These are phyloP conservation scores for Proteles cristata DNA, from an alignment of 2,113 vertebrate species.

Conservation along the genomic window DNA sequence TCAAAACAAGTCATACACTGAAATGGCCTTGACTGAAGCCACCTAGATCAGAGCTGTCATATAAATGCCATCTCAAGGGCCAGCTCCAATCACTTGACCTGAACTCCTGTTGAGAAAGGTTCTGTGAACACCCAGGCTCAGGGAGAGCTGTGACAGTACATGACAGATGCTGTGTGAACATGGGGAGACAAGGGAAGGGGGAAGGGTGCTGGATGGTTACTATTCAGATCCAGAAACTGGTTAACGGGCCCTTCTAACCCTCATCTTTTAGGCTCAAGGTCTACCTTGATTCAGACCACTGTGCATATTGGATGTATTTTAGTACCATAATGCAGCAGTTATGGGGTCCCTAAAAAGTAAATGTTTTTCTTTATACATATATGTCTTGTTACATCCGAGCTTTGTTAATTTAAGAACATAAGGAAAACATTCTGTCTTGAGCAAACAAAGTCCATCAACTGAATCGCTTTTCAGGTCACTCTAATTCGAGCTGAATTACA, in stretches of 20 bases:
- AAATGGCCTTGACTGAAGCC: not conserved
- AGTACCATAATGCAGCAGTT: not conserved
- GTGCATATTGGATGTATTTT: not conserved
- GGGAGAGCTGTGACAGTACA: not conserved
- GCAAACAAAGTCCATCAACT: not conserved
- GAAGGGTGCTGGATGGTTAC: rapidly evolving
- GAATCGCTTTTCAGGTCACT: not conserved
- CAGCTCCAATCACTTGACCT: not conserved
- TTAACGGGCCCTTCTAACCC: not conserved
- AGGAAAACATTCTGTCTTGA: not conserved
- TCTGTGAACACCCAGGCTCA: not conserved
- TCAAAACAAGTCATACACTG: rapidly evolving
- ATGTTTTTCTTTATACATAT: not conserved
- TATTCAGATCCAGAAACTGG: not conserved
- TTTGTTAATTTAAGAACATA: slow-evolving; percentile 13
- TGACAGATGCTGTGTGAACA: not conserved
- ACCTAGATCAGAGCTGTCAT: not conserved
- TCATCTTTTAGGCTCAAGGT: not conserved
- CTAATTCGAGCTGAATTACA: not conserved
- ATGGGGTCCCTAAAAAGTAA: not conserved
- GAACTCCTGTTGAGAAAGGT: not conserved
- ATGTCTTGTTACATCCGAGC: not conserved
- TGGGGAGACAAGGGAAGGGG: rapidly evolving
- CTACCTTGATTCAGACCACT: not conserved
- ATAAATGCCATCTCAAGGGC: not conserved